These are phyloP conservation scores for Gobionotothen gibberifrons DNA, from an alignment of 2,797 vertebrate genomes.

Conservation along the genomic window DNA sequence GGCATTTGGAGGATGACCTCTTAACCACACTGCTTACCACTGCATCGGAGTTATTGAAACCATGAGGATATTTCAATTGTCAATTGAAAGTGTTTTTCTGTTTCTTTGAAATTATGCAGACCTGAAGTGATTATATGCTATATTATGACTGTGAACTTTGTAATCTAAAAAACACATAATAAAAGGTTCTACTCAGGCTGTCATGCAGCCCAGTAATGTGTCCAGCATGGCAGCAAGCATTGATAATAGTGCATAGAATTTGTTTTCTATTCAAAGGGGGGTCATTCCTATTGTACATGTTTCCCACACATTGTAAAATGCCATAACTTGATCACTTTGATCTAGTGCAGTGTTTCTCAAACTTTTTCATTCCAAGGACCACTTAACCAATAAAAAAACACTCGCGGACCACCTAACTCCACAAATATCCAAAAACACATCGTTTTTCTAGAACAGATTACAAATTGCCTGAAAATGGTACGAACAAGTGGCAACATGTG, in stretches of 20 bases:
- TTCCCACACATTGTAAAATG: too few species aligned
- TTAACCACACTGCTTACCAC: slow-evolving; percentile 33
- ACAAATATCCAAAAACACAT: too few species aligned
- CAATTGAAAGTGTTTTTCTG: slow-evolving; percentile 24
- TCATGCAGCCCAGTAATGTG: slow-evolving; percentile 29
- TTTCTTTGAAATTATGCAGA: slow-evolving; percentile 56
- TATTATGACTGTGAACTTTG: slow-evolving; percentile 48
- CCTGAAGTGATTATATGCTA: slow-evolving; percentile 44
- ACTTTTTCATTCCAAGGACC: too few species aligned
- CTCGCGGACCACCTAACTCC: too few species aligned
- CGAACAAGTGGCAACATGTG: too few species aligned
- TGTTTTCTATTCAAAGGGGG: slow-evolving; percentile 8
- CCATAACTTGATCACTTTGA: not conserved
- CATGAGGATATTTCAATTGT: slow-evolving; percentile 45
- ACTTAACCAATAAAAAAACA: too few species aligned
- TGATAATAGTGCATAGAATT: slow-evolving; percentile 21
- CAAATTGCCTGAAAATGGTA: too few species aligned
- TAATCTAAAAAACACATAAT: slow-evolving; percentile 45
- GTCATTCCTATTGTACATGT: not conserved
- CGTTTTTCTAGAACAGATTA: too few species aligned
- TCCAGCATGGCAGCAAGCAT: slow-evolving; percentile 13
- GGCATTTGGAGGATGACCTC: slow-evolving; percentile 69
- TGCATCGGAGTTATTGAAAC: slow-evolving; percentile 55
- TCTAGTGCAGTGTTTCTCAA: too few species aligned
- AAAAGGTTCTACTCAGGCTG: slow-evolving; percentile 43